Conservation (phyloP, 2,113 vertebrate genomes). For the Pogonocichla stellata region DNA sequence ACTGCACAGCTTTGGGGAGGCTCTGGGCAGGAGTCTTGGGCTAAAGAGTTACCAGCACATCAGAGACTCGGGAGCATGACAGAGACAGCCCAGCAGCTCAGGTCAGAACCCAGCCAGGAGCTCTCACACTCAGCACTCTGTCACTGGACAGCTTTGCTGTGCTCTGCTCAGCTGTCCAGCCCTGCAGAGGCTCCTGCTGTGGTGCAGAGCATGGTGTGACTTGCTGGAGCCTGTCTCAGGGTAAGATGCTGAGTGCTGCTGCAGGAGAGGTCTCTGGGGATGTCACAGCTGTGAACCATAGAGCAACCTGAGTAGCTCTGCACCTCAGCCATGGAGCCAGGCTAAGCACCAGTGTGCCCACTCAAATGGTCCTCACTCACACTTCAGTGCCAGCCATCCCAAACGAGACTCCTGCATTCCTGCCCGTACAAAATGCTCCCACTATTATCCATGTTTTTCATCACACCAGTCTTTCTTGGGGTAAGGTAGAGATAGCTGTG, state of each 20-base stretch:
- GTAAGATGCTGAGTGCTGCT: neutral
- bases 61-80: accelerated
- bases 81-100: neutral
- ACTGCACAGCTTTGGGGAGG: neutral
- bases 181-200: neutral
- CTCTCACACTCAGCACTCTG: accelerated
- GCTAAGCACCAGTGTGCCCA: neutral
- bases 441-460: neutral
- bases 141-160: neutral
- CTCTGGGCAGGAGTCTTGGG: neutral
- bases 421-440: neutral
- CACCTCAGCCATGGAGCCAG: neutral
- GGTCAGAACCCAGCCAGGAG: neutral
- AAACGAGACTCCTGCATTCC: neutral
- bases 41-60: neutral
- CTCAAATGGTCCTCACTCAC: neutral
- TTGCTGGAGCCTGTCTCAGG: neutral
- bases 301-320: neutral
- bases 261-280: neutral
- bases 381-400: neutral
- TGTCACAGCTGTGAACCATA: neutral
- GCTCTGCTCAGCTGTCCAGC: neutral
- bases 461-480: neutral
- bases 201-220: neutral
- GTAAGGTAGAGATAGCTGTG: neutral